These are phyloP conservation scores for Varanus salvator DNA, from an alignment of 2,113 vertebrate species.

Conservation along the genomic window DNA sequence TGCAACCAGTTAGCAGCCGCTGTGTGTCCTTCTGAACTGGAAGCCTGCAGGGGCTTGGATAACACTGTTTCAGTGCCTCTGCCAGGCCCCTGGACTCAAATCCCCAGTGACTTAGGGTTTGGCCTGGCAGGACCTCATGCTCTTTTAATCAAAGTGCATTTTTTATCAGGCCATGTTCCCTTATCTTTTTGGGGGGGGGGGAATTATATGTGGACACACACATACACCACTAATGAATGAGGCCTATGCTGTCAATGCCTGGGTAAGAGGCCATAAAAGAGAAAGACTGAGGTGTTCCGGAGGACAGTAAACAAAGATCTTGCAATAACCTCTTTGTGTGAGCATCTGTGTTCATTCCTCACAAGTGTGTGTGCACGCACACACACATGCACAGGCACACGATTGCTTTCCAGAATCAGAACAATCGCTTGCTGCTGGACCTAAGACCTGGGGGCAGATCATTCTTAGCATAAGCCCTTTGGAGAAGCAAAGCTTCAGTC, in stretches of 20 bases:
- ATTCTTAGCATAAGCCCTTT: background rate
- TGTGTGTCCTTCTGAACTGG: background rate
- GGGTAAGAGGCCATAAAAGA: background rate
- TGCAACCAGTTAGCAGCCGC: background rate
- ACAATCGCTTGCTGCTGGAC: constrained; percentile 6
- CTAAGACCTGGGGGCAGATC: background rate
- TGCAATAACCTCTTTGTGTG: constrained; percentile 16
- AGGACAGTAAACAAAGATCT: constrained; percentile 6
- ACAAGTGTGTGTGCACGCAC: background rate
- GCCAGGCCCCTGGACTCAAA: background rate
- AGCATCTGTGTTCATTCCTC: background rate
- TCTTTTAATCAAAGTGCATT: constrained; percentile 1
- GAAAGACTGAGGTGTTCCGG: background rate
- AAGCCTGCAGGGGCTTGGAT: background rate
- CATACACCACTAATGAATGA: background rate
- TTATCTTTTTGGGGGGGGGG: no score
- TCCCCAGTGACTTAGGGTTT: constrained; percentile 2
- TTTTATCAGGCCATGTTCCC: background rate
- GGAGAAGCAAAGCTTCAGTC: background rate
- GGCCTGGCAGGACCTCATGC: background rate
- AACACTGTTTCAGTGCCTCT: background rate
- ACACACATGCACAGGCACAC: background rate
- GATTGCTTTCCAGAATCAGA: constrained; percentile 2
- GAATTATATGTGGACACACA: no score
- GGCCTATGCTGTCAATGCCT: background rate